phyloP scores from a whole-genome alignment of 2,113 vertebrate species.

The Perca schrenkii region DNA sequence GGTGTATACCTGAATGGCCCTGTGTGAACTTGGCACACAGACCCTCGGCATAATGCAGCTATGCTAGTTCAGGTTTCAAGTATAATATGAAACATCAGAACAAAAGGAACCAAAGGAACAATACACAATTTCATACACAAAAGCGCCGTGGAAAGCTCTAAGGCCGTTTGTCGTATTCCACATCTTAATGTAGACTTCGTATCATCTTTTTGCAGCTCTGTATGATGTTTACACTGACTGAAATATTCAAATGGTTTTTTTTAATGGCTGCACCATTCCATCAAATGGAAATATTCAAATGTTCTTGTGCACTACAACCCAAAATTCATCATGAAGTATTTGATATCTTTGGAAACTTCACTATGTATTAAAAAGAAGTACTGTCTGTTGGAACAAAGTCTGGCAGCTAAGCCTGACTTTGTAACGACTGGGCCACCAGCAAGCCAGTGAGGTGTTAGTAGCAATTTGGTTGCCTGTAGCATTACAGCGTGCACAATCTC shows the following conservation, averaged over 20 bases:
- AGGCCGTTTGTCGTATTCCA: background rate
- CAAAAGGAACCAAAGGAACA: background rate
- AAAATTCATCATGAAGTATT: background rate
- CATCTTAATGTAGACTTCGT: background rate
- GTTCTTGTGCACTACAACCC: background rate
- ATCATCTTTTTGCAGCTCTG: background rate
- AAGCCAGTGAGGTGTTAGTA: background rate
- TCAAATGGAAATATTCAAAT: constrained; percentile 4
- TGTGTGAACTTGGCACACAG: constrained; percentile 11
- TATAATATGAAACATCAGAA: background rate
- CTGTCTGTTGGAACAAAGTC: background rate
- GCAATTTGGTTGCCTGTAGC: background rate
- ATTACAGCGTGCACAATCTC: background rate
- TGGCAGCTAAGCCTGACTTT: background rate
- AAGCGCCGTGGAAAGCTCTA: background rate
- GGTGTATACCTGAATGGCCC: background rate
- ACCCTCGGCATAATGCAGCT: background rate
- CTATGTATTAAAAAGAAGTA: background rate
- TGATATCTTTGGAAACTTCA: background rate
- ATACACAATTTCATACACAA: background rate
- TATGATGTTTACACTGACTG: background rate
- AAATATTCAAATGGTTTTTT: background rate
- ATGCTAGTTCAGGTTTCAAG: background rate
- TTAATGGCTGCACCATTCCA: background rate
- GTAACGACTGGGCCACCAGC: background rate